These are phyloP conservation scores for Taenaris catops DNA, from an alignment of 2,888 invertebrate species.

Conservation along the genomic window DNA sequence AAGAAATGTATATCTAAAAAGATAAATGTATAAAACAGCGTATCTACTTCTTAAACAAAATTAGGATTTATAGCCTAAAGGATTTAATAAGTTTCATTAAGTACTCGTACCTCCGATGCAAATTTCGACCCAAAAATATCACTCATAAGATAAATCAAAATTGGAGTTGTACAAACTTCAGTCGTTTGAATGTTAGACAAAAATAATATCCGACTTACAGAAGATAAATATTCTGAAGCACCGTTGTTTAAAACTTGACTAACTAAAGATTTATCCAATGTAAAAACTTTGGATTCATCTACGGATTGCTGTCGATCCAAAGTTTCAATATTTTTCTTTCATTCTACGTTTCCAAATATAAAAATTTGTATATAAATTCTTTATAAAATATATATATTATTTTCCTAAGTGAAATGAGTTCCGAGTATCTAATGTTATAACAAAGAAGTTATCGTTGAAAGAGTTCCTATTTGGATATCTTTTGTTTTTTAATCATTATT, in stretches of 20 bases:
- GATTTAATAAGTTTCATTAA: constrained; percentile 19
- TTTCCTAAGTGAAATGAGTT: no score
- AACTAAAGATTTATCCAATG: constrained; percentile 20
- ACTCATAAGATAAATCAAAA: constrained; percentile 25
- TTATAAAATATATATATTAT: no score
- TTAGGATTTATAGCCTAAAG: constrained; percentile 6
- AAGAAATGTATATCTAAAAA: no score
- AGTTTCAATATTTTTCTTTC: constrained; percentile 4
- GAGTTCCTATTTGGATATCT: no score
- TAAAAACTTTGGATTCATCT: constrained; percentile 14
- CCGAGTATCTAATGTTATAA: no score
- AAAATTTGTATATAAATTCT: not conserved
- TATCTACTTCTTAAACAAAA: constrained; percentile 3
- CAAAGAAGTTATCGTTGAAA: no score
- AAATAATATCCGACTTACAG: constrained; percentile 25
- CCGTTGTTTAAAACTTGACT: constrained; percentile 25
- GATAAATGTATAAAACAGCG: no score
- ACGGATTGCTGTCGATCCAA: constrained; percentile 6
- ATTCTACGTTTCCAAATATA: not conserved
- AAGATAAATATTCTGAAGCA: constrained; percentile 25
- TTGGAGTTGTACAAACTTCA: constrained; percentile 24
- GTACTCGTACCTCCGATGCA: constrained; percentile 22
- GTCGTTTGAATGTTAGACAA: constrained; percentile 26
- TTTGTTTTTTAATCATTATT: no score
- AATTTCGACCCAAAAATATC: constrained; percentile 22